These are phyloP conservation scores for Baronia brevicornis DNA, from an alignment of 2,888 invertebrate species.

Conservation along the genomic window DNA sequence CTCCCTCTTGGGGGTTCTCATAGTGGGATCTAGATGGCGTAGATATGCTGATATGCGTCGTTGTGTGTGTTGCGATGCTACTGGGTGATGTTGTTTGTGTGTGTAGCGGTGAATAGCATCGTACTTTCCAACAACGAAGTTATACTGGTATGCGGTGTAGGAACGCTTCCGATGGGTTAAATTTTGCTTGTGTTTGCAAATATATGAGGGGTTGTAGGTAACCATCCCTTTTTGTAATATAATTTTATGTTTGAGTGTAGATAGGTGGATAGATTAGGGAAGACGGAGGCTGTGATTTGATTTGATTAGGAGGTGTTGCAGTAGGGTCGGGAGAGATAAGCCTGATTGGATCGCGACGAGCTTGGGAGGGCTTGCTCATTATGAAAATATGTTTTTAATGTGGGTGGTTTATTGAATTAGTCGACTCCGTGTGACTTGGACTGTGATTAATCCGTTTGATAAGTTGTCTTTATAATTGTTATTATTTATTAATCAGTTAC, in stretches of 20 bases:
- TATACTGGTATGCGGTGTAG: slow-evolving; percentile 55
- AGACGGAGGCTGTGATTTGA: slow-evolving; percentile 75
- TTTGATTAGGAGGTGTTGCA: slow-evolving; percentile 74
- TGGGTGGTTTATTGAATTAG: slow-evolving; percentile 72
- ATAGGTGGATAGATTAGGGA: slow-evolving; percentile 73
- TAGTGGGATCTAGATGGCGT: slow-evolving; percentile 76
- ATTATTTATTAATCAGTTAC: no score
- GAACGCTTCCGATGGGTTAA: slow-evolving; percentile 68
- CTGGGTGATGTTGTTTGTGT: slow-evolving; percentile 33
- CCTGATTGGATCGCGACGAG: slow-evolving; percentile 65
- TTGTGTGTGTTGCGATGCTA: slow-evolving; percentile 43
- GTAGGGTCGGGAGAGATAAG: slow-evolving; percentile 66
- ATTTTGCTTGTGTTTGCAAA: slow-evolving; percentile 73
- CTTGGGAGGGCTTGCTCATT: slow-evolving; percentile 37
- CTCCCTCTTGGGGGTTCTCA: slow-evolving; percentile 74
- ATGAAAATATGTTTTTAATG: slow-evolving; percentile 76
- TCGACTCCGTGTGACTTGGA: slow-evolving; percentile 53
- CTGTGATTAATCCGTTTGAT: slow-evolving; percentile 54
- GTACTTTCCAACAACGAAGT: slow-evolving; percentile 59
- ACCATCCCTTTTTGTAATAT: slow-evolving; percentile 72
- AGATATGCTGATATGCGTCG: slow-evolving; percentile 68
- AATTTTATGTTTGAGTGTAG: slow-evolving; percentile 71
- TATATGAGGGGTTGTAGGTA: slow-evolving; percentile 71
- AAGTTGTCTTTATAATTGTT: slow-evolving; percentile 46
- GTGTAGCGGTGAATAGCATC: slow-evolving; percentile 42